Conservation (phyloP, 2,888 invertebrate species). For the Raillietiella orientalis region DNA sequence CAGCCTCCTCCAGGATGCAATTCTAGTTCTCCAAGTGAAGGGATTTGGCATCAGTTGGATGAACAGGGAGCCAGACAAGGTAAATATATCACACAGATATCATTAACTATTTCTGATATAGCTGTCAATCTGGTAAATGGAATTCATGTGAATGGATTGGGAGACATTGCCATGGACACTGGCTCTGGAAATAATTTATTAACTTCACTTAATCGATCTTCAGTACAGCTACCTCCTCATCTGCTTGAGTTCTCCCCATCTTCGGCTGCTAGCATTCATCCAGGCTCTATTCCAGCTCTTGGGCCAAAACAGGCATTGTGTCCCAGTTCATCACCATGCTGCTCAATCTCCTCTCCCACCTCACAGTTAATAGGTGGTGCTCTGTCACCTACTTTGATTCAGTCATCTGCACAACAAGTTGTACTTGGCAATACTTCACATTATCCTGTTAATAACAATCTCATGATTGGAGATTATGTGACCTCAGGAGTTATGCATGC, state of each 20-base stretch:
- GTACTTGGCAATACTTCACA: slow-evolving; percentile 23
- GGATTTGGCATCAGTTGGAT: slow-evolving; percentile 59
- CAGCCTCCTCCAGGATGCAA: slow-evolving; percentile 73
- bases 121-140: slow-evolving; percentile 40
- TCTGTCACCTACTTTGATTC: slow-evolving; percentile 30
- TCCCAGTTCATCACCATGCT: no score
- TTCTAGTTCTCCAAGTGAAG: slow-evolving; percentile 68
- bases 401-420: slow-evolving; percentile 14
- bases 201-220: no score
- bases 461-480: slow-evolving; percentile 42
- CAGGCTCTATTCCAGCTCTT: slow-evolving; percentile 25
- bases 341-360: slow-evolving; percentile 23
- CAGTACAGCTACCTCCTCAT: no score
- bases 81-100: slow-evolving; percentile 9
- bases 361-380: slow-evolving; percentile 31
- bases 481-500: slow-evolving; percentile 21
- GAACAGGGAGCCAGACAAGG: slow-evolving; percentile 21
- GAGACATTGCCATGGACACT: slow-evolving; percentile 34
- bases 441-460: slow-evolving; percentile 31
- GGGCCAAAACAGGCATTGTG: slow-evolving; percentile 25
- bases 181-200: no score
- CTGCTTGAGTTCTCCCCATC: no score
- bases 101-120: slow-evolving; percentile 7
- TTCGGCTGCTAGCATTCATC: no score
- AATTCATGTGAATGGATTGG: slow-evolving; percentile 34